A percentile compares a stretch with the other conserved stretches of the same genome.
Conservation (phyloP, 2,888 invertebrate species). For the Linhomoeus sp. region DNA sequence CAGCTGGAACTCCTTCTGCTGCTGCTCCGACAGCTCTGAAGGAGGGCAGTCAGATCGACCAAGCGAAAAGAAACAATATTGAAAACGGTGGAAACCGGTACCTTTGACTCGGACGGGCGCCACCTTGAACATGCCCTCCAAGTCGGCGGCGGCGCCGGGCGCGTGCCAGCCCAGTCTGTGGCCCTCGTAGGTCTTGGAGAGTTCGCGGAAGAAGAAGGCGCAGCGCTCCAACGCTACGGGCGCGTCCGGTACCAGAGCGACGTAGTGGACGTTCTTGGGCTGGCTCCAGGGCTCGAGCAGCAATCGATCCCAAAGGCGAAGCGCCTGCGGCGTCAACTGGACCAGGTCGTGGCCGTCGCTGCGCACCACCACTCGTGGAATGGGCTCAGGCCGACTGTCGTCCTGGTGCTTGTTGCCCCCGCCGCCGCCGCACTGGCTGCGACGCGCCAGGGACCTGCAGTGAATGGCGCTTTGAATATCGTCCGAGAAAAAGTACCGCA, state of each 20-base stretch:
- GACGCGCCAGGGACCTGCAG: conserved; percentile 2
- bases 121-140: neutral
- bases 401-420: conserved; percentile 9
- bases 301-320: conserved; percentile 51
- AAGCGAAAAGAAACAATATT: no score
- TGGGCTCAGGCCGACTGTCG: conserved; percentile 30
- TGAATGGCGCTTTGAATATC: no score
- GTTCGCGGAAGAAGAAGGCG: conserved; percentile 48
- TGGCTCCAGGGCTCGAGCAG: conserved; percentile 90
- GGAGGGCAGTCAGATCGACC: no score
- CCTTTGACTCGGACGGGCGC: no score
- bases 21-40: no score
- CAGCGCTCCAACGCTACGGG: conserved; percentile 57
- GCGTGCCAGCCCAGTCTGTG: conserved; percentile 68
- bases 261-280: conserved; percentile 75
- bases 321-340: conserved; percentile 27
- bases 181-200: conserved; percentile 49
- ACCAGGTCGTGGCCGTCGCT: conserved; percentile 28
- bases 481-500: no score
- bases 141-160: no score
- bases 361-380: conserved; percentile 31
- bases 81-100: no score
- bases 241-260: conserved; percentile 79
- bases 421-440: conserved; percentile 4
- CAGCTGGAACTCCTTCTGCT: no score